Evolutionary conservation across 2,797 vertebrate genomes (phyloP).

Genomic region (Euphonia xanthogaster): DNA sequence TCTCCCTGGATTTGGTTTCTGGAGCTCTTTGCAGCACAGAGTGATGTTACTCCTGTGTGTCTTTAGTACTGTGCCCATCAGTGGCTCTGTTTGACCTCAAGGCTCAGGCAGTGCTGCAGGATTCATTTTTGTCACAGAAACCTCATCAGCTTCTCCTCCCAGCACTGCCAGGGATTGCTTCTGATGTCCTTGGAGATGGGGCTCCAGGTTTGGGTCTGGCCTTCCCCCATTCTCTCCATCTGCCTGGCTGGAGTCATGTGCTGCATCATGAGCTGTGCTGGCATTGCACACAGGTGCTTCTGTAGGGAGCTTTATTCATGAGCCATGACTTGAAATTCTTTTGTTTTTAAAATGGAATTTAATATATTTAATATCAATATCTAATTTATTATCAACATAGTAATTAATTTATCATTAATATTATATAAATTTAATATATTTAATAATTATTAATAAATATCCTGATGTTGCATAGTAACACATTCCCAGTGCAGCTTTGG

Average conservation of each 20-base stretch:
- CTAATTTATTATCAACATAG: accelerated
- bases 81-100: background rate
- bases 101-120: background rate
- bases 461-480: background rate
- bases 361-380: background rate
- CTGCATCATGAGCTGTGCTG: background rate
- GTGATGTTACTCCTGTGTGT: background rate
- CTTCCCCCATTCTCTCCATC: background rate
- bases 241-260: background rate
- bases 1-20: background rate
- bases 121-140: background rate
- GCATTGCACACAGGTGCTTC: background rate
- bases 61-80: background rate
- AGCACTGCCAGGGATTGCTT: background rate
- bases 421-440: background rate
- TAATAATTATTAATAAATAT: background rate
- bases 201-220: background rate
- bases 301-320: background rate
- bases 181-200: background rate
- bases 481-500: background rate
- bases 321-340: background rate
- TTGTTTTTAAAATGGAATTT: background rate
- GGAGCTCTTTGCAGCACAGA: background rate
- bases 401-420: too few relatives aligned
- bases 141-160: background rate